A percentile compares a stretch with the other conserved stretches of the same genome.
Conservation (phyloP, 2,113 vertebrate species). For the Seriola aureovittata region DNA sequence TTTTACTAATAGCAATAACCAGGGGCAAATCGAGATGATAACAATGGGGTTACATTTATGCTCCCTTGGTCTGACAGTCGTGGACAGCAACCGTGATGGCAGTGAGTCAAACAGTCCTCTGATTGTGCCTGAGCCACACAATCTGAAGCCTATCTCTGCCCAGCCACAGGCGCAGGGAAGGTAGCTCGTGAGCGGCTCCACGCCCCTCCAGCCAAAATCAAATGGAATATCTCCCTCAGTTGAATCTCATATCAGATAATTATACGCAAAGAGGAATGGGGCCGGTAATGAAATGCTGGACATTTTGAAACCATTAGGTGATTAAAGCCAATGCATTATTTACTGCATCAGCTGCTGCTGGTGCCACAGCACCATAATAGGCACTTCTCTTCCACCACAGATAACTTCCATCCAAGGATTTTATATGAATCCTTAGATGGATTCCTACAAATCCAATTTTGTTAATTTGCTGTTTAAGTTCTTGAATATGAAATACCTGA, state of each 20-base stretch:
- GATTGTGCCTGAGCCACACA: slow-evolving; percentile 53
- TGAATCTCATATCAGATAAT: slow-evolving; percentile 80
- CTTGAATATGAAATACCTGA: slow-evolving; percentile 42
- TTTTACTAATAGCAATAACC: slow-evolving; percentile 43
- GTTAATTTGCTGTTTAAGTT: slow-evolving; percentile 45
- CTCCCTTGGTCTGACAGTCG: slow-evolving; percentile 35
- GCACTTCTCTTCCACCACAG: slow-evolving; percentile 54
- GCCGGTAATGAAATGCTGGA: slow-evolving; percentile 79
- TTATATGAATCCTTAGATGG: slow-evolving; percentile 29
- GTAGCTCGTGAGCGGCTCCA: slow-evolving; percentile 36
- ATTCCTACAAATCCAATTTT: slow-evolving; percentile 55
- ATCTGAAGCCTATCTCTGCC: slow-evolving; percentile 52
- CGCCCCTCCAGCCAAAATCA: slow-evolving; percentile 65
- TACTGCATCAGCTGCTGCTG: slow-evolving; percentile 78
- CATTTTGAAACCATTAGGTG: slow-evolving; percentile 81
- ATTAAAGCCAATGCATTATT: slow-evolving; percentile 85
- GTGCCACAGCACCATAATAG: slow-evolving; percentile 60
- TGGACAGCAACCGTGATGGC: slow-evolving; percentile 24
- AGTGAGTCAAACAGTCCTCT: slow-evolving; percentile 42
- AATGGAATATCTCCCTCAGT: slow-evolving; percentile 70
- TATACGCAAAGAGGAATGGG: slow-evolving; percentile 68
- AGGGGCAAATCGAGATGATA: slow-evolving; percentile 32
- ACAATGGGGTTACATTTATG: slow-evolving; percentile 43
- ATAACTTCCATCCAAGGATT: slow-evolving; percentile 41
- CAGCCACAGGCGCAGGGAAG: slow-evolving; percentile 40